phyloP scores from a whole-genome alignment of 2,888 invertebrate species.

The Trisateles emortualis region DNA sequence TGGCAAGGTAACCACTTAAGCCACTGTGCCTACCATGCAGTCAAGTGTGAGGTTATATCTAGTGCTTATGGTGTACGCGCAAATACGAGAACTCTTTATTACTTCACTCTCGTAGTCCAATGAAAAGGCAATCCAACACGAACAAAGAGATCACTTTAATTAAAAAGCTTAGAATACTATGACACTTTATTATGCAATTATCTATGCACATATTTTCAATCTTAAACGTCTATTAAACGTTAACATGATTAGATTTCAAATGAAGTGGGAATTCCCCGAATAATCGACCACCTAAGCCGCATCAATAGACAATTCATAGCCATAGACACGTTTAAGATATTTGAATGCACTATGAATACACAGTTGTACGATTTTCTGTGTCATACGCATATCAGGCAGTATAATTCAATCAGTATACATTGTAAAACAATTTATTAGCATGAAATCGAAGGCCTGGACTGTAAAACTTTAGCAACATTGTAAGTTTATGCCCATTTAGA shows the following conservation, averaged over 20 bases:
- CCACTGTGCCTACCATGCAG: too few relatives aligned
- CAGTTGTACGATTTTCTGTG: neutral
- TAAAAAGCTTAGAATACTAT: neutral
- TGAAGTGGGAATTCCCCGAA: slow-evolving; percentile 29
- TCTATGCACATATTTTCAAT: neutral
- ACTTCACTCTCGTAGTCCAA: too few relatives aligned
- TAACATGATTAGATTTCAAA: slow-evolving; percentile 21
- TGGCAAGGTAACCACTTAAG: too few relatives aligned
- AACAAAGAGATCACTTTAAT: too few relatives aligned
- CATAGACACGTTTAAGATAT: slow-evolving; percentile 12
- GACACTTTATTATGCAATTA: neutral
- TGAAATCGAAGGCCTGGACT: slow-evolving; percentile 30
- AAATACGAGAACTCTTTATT: too few relatives aligned
- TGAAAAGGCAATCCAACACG: too few relatives aligned
- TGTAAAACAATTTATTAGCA: slow-evolving; percentile 25
- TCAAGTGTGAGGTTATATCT: too few relatives aligned
- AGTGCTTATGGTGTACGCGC: too few relatives aligned
- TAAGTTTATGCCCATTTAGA: slow-evolving; percentile 30
- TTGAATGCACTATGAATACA: neutral
- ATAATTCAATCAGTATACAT: slow-evolving; percentile 18
- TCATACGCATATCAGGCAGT: neutral
- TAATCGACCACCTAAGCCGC: slow-evolving; percentile 16
- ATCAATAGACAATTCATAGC: slow-evolving; percentile 18
- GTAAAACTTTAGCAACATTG: slow-evolving; percentile 43
- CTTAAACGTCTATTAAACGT: neutral